Base-by-base conservation (phyloP, 1,140 invertebrate genomes). In the Drosophila tani region DNA sequence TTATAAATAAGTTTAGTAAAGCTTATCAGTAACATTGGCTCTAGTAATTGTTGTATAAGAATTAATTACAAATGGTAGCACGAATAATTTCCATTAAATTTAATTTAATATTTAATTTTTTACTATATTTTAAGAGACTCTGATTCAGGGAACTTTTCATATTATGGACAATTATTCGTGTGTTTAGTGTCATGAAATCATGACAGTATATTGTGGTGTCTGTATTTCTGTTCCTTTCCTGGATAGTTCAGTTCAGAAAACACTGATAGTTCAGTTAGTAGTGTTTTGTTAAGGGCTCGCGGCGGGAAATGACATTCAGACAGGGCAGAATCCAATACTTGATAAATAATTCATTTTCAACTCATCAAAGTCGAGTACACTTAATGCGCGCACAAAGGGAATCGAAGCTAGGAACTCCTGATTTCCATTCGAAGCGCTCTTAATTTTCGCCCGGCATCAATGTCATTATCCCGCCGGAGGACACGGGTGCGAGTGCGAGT, bases 1-100 rank as follows among this genome's bases (percentile, higher is more conserved):
- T 87, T 88, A 81, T 81, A 88, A 78, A 87, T 81, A 50, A 64
- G 73, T 56, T 88, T 88, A 87, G 80, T 87, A 65, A 38, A 51
- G 71, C 64, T 70, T 86, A 82, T 75, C 35, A 50, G 40, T 40
- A 46, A 24, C 24, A 53, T 51, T 53, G 24, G 67, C 38, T 43
- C 40, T 29, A 24, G 41, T 35, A 51, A 14, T 15, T 53, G 40
- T 21, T 55, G 17, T 15, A 21, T 9, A 38, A 45, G 27, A 63
- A 59, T 68, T 55, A 73, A 67, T 80, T 73, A 40, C 53, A 55
- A 55, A 19, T 14, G 45, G 45, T 46, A 11, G 9, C 9, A 55
- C 53, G 35, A 55, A 55, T 55, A 55, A 55, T 21, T 21, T 21
- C 14, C 35, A 3, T n/a, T 35, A 35, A 35, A 9, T 35, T 35